Evolutionary conservation across 2,113 vertebrate genomes (phyloP).

Genomic region (Xiphophorus maculatus): DNA sequence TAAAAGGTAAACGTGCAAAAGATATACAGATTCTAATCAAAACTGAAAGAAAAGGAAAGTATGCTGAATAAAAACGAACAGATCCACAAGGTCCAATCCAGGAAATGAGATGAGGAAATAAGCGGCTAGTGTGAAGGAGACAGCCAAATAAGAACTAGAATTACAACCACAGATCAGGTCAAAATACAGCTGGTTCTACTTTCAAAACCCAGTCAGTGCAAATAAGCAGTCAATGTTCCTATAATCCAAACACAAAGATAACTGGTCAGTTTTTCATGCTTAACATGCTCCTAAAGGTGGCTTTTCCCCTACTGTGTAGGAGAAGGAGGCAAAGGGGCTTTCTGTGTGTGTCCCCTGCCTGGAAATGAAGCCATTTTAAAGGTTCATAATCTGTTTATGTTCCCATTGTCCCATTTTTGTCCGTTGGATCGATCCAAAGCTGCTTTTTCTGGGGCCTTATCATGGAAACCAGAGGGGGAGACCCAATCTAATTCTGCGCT

Average conservation of each 20-base stretch:
- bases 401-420: slow-evolving; percentile 59
- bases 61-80: neutral
- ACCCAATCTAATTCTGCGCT: slow-evolving; percentile 74
- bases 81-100: neutral
- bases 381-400: slow-evolving; percentile 75
- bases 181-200: neutral
- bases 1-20: neutral
- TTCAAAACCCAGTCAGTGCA: neutral
- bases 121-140: neutral
- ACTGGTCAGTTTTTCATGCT: neutral
- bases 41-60: neutral
- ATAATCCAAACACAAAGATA: neutral
- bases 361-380: slow-evolving; percentile 74
- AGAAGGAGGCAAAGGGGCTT: neutral
- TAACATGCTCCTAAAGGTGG: neutral
- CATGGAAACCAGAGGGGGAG: slow-evolving; percentile 57
- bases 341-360: slow-evolving; percentile 37
- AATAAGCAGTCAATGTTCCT: neutral
- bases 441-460: slow-evolving; percentile 68
- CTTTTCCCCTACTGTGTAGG: neutral
- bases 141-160: neutral
- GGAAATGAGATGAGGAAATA: neutral
- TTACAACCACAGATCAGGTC: neutral
- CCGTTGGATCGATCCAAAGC: slow-evolving; percentile 73
- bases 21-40: neutral